phyloP scores from a whole-genome alignment of 30 jellyfish, hydroid and myxozoan species.

The Pseudorhiza aurosa region DNA sequence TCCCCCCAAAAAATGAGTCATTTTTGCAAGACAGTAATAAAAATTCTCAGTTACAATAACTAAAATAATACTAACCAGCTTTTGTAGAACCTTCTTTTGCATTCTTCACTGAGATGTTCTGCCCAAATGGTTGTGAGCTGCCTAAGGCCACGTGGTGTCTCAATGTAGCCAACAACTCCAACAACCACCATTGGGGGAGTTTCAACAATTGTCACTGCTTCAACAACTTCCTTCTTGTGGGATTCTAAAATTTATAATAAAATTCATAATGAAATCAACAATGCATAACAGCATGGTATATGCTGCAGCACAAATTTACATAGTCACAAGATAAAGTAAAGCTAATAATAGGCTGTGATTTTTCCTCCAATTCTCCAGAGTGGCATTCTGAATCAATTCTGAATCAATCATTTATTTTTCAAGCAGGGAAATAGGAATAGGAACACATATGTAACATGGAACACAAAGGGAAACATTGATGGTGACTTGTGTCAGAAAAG shows the following conservation, averaged over 20 bases:
- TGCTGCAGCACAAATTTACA: background rate
- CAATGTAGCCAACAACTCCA: constrained; percentile 99
- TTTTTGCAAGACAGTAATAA: background rate
- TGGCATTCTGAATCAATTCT: too few species aligned
- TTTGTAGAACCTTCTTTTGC: constrained; percentile 97
- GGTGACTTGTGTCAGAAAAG: too few species aligned
- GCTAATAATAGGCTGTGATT: too few species aligned
- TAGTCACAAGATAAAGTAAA: too few species aligned
- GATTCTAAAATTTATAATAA: constrained; percentile 57
- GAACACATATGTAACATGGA: too few species aligned
- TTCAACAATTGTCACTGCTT: constrained; percentile 99
- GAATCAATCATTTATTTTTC: too few species aligned
- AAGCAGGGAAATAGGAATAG: too few species aligned
- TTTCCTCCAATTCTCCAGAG: too few species aligned
- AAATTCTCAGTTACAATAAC: background rate
- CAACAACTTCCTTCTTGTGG: constrained; percentile 99
- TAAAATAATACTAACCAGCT: constrained; percentile 82
- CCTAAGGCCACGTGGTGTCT: constrained; percentile 99
- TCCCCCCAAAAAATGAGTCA: too few species aligned
- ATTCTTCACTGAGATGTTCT: constrained; percentile 99
- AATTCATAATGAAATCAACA: background rate
- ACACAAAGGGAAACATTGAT: too few species aligned
- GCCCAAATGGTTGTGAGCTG: constrained; percentile 99
- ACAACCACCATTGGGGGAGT: constrained; percentile 98
- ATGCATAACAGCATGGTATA: background rate